Base-by-base conservation (phyloP, 2,113 vertebrate genomes). In the Pycnonotus jocosus region DNA sequence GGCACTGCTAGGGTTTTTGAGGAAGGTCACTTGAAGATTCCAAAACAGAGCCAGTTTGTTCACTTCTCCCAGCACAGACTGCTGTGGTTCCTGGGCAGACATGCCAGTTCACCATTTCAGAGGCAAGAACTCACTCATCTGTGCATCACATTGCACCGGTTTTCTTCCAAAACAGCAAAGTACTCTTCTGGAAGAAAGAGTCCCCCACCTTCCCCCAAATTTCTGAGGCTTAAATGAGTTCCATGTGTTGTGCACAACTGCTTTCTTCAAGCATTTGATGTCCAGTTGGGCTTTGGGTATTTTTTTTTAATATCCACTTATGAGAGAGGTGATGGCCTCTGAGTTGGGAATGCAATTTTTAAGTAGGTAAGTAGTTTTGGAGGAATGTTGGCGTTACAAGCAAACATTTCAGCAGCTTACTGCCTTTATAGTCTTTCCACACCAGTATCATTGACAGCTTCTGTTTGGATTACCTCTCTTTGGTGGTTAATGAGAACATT, bases 161-260 rank as follows among this genome's bases (percentile, higher is more conserved):
- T 78, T 73, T 76, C 68, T 66, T 93, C 92, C 74, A 88, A 82
- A 96, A 90, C 70, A 89, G 88, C 78, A 54, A 83, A 91, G 62
- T 66, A 42, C 30, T 93, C 84, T 73, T 37, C 69, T 19, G 50
- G 87, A 69, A 82, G 87, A 91, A 73, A 91, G 68, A 92, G 58
- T 70, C 27, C 62, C 70, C 54, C 1, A 2, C 20, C 42, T 92
- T 82, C 33, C 35, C 94, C 76, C 56, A 60, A 53, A 64, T 81
- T 93, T 92, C 87, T 68, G 76, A 90, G 64, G 51, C 24, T 86
- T 38, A 90, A 90, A 90, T 44, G 44, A 95, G 33, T 90, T 86
- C 79, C 84, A 80, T 4, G 15, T 88, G 85, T 68, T 47, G 68
- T 30, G 30, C 4, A 10, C 23, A 85, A 65, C 21, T 54, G 35